Conservation (phyloP, 2,888 invertebrate genomes). For the Dysmachus trigonus region DNA sequence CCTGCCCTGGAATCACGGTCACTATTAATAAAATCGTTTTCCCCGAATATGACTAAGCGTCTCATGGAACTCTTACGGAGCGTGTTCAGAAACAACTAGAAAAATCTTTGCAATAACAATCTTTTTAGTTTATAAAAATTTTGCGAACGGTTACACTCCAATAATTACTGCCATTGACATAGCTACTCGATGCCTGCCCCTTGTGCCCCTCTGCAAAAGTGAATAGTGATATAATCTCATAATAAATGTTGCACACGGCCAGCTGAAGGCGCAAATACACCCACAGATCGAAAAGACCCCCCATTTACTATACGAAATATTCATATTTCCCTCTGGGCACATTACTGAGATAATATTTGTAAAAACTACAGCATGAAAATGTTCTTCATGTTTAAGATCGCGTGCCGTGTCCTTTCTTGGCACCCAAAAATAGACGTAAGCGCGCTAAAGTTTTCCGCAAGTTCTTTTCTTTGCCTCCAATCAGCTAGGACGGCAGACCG, state of each 20-base stretch:
- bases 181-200: background rate
- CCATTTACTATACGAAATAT: conserved; percentile 44
- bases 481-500: background rate
- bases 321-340: background rate
- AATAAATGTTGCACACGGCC: conserved; percentile 65
- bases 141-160: conserved; percentile 1
- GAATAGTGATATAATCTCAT: conserved; percentile 54
- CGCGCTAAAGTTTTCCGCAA: conserved; percentile 15
- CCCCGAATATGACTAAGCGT: conserved; percentile 3
- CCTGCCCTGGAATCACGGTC: background rate
- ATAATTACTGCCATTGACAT: conserved; percentile 21
- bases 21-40: conserved; percentile 29
- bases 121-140: background rate
- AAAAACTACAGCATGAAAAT: background rate
- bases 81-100: conserved; percentile 24
- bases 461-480: background rate
- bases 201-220: background rate
- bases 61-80: conserved; percentile 20
- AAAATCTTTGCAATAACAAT: background rate
- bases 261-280: conserved; percentile 34
- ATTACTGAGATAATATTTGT: background rate
- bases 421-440: conserved; percentile 55
- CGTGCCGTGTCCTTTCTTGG: conserved; percentile 70
- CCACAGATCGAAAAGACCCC: background rate
- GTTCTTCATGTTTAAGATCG: conserved; percentile 43